phyloP scores from a whole-genome alignment of 1,140 invertebrate genomes.

The Aphaenogaster floridana region DNA sequence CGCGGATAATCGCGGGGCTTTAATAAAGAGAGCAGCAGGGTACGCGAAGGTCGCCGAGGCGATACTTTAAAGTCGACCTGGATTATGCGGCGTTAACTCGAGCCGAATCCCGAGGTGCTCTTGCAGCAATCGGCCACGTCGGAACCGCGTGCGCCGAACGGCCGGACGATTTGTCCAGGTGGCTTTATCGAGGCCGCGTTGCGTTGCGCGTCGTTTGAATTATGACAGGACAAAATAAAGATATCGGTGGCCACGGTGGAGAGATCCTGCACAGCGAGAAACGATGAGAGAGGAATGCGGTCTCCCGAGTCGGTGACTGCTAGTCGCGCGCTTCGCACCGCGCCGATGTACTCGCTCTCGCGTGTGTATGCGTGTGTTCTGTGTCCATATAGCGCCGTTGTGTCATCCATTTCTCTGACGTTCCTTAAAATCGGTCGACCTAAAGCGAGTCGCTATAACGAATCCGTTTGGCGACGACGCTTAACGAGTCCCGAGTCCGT shows the following conservation, averaged over 20 bases:
- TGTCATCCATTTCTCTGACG: constrained; percentile 40
- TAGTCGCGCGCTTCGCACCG: constrained; percentile 30
- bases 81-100: constrained; percentile 46
- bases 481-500: constrained; percentile 18
- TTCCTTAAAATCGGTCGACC: constrained; percentile 51
- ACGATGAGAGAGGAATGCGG: constrained; percentile 77
- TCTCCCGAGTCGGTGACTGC: constrained; percentile 40
- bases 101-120: constrained; percentile 40
- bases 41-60: constrained; percentile 20
- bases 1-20: constrained; percentile 21
- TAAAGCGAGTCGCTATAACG: constrained; percentile 29
- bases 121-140: constrained; percentile 16
- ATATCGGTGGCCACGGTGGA: constrained; percentile 58
- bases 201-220: constrained; percentile 65
- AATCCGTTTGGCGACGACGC: constrained; percentile 36
- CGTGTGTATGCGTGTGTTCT: background rate
- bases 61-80: constrained; percentile 51
- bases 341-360: background rate
- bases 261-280: constrained; percentile 48
- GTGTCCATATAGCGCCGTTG: background rate
- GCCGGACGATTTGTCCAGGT: constrained; percentile 65
- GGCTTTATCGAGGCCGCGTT: constrained; percentile 52
- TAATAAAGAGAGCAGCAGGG: background rate
- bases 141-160: constrained; percentile 7
- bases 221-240: constrained; percentile 75